Evolutionary conservation across 2,113 vertebrate genomes (phyloP), one percentile per base, ranked within the genome.

Genomic region (Aldabrachelys gigantea): DNA sequence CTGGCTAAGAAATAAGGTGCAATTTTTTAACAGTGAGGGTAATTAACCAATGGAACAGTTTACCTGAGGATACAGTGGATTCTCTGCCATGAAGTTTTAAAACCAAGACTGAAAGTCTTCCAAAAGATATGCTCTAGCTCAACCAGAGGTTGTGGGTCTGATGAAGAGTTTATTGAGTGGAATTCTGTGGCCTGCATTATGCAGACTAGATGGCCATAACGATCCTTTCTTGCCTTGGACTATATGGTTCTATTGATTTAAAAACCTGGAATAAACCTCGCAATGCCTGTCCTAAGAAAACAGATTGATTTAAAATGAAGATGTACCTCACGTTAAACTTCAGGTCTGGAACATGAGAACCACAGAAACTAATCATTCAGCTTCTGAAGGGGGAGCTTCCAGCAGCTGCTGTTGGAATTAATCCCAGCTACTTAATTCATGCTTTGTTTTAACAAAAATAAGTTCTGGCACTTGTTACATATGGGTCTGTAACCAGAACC

Each of bases 71-170:
- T 16, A 35, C 72, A 82, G 82, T 65, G 53, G 38, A 96, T 79
- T 84, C 84, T 92, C 85, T 62, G 27, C 72, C 72, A 16, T 35
- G 24, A 89, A 82, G 53, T 82, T 91, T 29, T 29, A 89, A 94
- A 95, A 96, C 84, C 62, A 79, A 96, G 49, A 11, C 81, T 92
- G 90, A 84, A 35, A 2, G 82, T 49, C 62, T n/a, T 24, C 91
- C 90, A 87, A 92, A 88, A 47, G 83, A 94, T 94, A 91, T 50
- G 4, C 0, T 41, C 80, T 80, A 56, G 56, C 56, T 88, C 62
- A 86, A 95, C 62, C n/a, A 21, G n/a, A 38, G n/a, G 65, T 35
- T 38, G 8, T 22, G 21, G n/a, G 21, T 19, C 65, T 38, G n/a
- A 22, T 38, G n/a, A n/a, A 38, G 31, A 22, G 65, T 21, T 21